A percentile compares a stretch with the other conserved stretches of the same genome.
These are phyloP conservation scores for Octodon degus DNA, from an alignment of 2,113 vertebrate species.

Conservation along the genomic window DNA sequence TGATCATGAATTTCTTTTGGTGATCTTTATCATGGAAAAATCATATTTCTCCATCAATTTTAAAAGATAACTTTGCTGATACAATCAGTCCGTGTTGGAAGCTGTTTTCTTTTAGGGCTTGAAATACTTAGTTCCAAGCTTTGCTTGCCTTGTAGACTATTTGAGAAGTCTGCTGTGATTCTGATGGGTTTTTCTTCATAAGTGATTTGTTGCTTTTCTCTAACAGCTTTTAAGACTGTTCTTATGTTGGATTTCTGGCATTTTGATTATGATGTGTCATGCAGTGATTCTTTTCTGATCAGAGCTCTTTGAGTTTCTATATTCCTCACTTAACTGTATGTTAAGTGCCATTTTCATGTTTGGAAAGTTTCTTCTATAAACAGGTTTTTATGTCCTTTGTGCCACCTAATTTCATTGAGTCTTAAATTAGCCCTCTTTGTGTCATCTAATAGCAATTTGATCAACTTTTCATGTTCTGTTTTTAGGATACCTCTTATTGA, in stretches of 20 bases:
- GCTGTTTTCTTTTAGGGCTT: background rate
- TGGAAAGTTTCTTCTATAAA: background rate
- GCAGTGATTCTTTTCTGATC: background rate
- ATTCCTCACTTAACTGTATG: background rate
- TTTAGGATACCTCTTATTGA: background rate
- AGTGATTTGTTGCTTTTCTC: too few relatives aligned
- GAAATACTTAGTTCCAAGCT: background rate
- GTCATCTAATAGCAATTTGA: background rate
- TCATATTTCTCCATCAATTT: background rate
- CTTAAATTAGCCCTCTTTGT: background rate
- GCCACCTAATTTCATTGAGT: background rate
- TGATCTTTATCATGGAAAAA: background rate
- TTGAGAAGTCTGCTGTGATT: background rate
- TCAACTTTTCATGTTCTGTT: background rate
- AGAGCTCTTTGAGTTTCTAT: background rate
- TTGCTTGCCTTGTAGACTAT: background rate
- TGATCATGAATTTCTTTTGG: background rate
- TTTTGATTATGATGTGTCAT: too few relatives aligned
- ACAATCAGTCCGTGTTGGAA: background rate
- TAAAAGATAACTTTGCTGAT: background rate
- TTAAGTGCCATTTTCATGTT: background rate
- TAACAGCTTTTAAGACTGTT: too few relatives aligned
- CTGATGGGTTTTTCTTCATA: background rate
- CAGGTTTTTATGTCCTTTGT: background rate
- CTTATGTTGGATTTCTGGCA: too few relatives aligned